Conservation (phyloP, 2,113 vertebrate species). For the Perognathus longimembris region DNA sequence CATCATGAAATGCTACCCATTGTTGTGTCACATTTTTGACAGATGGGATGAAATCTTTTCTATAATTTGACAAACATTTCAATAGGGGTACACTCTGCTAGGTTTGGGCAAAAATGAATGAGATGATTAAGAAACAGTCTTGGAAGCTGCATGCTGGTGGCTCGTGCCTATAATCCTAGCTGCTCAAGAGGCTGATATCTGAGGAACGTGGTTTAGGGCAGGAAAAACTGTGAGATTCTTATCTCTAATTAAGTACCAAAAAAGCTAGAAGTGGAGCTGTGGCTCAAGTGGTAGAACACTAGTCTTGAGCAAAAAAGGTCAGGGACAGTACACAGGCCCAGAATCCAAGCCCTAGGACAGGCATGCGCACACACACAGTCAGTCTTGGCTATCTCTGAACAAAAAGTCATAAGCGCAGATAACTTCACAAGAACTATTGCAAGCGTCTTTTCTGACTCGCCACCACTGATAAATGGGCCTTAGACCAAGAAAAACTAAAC, state of each 20-base stretch:
- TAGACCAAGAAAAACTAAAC: slow-evolving; percentile 68
- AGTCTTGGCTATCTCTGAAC: background rate
- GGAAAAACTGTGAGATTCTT: too few relatives aligned
- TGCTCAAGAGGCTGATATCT: too few relatives aligned
- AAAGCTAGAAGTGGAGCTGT: too few relatives aligned
- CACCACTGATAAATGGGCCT: background rate
- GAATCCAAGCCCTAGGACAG: too few relatives aligned
- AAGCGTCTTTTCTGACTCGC: slow-evolving; percentile 52
- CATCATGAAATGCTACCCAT: background rate
- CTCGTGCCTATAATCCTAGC: too few relatives aligned
- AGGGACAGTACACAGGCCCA: too few relatives aligned
- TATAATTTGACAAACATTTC: background rate
- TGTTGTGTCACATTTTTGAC: slow-evolving; percentile 10
- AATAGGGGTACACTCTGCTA: background rate
- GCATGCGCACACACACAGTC: too few relatives aligned
- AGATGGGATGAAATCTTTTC: slow-evolving; percentile 10
- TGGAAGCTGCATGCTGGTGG: background rate
- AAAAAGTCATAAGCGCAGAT: background rate
- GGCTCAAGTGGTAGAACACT: too few relatives aligned
- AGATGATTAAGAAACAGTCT: background rate
- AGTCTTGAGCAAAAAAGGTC: too few relatives aligned
- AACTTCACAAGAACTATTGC: slow-evolving; percentile 13
- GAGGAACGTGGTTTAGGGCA: too few relatives aligned
- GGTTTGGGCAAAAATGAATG: slow-evolving; percentile 19
- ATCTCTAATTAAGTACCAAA: too few relatives aligned